Conservation (phyloP, 2,888 invertebrate species). For the Julus scandinavius region DNA sequence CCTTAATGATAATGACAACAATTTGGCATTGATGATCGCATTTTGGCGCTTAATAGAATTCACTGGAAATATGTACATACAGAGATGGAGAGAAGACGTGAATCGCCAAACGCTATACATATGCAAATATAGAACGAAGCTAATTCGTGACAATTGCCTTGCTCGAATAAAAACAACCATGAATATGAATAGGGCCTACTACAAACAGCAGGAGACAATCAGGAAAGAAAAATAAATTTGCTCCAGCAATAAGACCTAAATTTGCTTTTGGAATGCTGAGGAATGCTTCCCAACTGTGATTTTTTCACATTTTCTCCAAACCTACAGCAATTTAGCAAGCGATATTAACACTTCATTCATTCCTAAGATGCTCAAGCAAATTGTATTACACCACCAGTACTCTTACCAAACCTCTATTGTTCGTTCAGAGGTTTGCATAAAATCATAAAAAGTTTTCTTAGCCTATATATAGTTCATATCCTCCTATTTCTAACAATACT, state of each 20-base stretch:
- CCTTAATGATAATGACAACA: conserved; percentile 37
- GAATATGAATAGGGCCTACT: conserved; percentile 10
- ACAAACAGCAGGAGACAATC: neutral
- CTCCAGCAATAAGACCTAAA: conserved; percentile 3
- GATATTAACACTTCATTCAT: conserved; percentile 30
- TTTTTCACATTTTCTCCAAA: conserved; percentile 13
- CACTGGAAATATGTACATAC: conserved; percentile 21
- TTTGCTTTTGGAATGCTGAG: conserved; percentile 23
- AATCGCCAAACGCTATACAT: neutral
- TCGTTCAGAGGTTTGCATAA: neutral
- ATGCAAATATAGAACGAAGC: neutral
- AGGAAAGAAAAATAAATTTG: neutral
- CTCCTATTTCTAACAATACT: too few relatives aligned
- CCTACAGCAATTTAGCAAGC: neutral
- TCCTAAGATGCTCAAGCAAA: neutral
- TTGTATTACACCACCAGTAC: neutral
- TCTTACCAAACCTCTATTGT: neutral
- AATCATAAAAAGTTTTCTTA: too few relatives aligned
- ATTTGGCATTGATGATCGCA: conserved; percentile 40
- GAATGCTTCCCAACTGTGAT: neutral
- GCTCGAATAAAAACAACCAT: conserved; percentile 21
- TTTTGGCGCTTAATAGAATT: conserved; percentile 28
- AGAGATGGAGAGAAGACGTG: neutral
- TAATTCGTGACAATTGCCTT: conserved; percentile 7
- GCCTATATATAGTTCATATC: too few relatives aligned